These are phyloP conservation scores for Carlito syrichta DNA, from an alignment of 2,113 vertebrate species.

Conservation along the genomic window DNA sequence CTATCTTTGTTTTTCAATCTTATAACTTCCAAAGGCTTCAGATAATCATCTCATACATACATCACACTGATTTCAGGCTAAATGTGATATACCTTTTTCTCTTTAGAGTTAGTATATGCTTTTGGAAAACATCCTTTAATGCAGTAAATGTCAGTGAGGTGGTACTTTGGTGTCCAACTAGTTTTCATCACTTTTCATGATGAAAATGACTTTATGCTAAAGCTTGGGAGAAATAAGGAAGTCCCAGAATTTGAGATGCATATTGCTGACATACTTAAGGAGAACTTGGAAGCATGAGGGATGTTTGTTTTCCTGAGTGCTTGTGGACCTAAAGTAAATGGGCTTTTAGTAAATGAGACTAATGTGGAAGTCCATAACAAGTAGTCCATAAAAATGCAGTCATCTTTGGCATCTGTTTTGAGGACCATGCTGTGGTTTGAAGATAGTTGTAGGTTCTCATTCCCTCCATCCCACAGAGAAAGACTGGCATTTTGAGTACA, in stretches of 20 bases:
- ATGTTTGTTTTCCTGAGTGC: neutral
- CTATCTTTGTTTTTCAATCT: neutral
- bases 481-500: neutral
- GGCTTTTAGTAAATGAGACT: neutral
- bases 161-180: neutral
- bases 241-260: neutral
- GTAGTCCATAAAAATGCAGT: neutral
- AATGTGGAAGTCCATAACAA: neutral
- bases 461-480: neutral
- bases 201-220: constrained; percentile 19
- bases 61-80: neutral
- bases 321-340: neutral
- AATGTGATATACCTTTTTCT: neutral
- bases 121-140: constrained; percentile 24
- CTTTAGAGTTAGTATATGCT: neutral
- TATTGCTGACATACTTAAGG: neutral
- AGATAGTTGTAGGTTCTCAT: neutral
- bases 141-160: neutral
- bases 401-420: neutral
- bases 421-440: neutral
- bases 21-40: constrained; percentile 13
- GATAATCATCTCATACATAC: neutral
- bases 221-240: neutral
- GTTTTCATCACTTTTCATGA: neutral
- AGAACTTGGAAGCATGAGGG: neutral